Evolutionary conservation across 2,888 invertebrate species (phyloP), one percentile per base, ranked within the genome.

Genomic region (Callyntrura sp.): DNA sequence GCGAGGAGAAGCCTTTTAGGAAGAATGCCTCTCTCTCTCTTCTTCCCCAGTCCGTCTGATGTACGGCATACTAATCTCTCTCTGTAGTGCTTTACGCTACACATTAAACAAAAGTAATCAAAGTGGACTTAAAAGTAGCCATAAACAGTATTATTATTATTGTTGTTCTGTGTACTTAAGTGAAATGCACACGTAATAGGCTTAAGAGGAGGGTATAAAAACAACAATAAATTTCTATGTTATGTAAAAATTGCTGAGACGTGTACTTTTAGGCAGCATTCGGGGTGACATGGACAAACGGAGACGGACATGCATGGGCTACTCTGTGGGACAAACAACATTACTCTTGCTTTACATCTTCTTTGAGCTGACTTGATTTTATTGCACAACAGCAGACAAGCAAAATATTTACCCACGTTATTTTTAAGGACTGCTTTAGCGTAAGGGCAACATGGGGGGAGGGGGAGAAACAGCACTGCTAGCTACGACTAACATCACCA

Each of bases 51-150:
- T 14, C 9, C 9, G 51, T 51, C 51, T 51, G 51, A n/a, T 51
- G 12, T 51, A 12, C 82, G 45, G 43, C 43, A 81, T 82, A 62
- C 60, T 82, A 82, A 82, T 82, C 82, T 82, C 65, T 60, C 8
- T n/a, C 48, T 65, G 65, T 76, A n/a, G 48, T 23, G 17, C n/a
- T 57, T n/a, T 73, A 82, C 43, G 48, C 65, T 62, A n/a, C 43
- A 62, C 62, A 48, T 65, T 82, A 65, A 82, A 78, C 85, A 65
- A 60, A 86, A 86, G 86, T 86, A 78, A 85, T 85, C 85, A 76
- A 79, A 78, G 62, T 55, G 55, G 79, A 79, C 79, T 86, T 86
- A 84, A 84, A 84, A 84, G 68, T 84, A 55, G 70, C 84, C 68
- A 70, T 84, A 70, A 70, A 84, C 48, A 70, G 68, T 68, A 70